These are phyloP conservation scores for Caenorhabditis latens DNA, from an alignment of 1,140 invertebrate genomes.

Conservation along the genomic window DNA sequence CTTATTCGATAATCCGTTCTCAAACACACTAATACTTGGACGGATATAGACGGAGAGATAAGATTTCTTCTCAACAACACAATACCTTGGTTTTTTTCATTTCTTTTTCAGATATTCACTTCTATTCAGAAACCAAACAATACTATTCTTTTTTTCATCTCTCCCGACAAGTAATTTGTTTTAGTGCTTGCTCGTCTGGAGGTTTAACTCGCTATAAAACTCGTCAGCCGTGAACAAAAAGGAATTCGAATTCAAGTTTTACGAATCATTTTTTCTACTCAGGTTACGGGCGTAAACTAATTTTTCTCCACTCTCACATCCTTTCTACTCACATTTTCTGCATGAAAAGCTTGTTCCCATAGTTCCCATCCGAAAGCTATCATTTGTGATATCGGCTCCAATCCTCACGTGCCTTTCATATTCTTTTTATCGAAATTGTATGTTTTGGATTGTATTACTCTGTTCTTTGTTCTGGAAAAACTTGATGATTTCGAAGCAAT, in stretches of 20 bases:
- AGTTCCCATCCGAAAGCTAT: neutral
- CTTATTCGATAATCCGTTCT: neutral
- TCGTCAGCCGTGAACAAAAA: neutral
- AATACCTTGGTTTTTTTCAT: neutral
- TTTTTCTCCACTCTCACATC: neutral
- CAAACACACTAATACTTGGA: neutral
- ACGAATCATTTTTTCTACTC: neutral
- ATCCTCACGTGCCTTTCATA: no score
- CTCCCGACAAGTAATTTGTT: neutral
- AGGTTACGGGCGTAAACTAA: neutral
- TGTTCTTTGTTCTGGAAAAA: no score
- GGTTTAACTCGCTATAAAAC: conserved; percentile 18
- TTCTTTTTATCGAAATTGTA: no score
- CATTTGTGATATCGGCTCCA: neutral
- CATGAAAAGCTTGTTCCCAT: neutral
- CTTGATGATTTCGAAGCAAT: no score
- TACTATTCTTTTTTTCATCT: neutral
- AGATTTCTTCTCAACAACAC: neutral
- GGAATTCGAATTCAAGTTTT: neutral
- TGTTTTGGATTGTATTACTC: no score
- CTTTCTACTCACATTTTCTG: neutral
- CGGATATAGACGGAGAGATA: neutral
- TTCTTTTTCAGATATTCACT: neutral
- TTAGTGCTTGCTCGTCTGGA: conserved; percentile 5
- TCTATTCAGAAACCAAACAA: neutral